phyloP scores from a whole-genome alignment of 2,888 invertebrate genomes.

The Polydrusus tereticollis region DNA sequence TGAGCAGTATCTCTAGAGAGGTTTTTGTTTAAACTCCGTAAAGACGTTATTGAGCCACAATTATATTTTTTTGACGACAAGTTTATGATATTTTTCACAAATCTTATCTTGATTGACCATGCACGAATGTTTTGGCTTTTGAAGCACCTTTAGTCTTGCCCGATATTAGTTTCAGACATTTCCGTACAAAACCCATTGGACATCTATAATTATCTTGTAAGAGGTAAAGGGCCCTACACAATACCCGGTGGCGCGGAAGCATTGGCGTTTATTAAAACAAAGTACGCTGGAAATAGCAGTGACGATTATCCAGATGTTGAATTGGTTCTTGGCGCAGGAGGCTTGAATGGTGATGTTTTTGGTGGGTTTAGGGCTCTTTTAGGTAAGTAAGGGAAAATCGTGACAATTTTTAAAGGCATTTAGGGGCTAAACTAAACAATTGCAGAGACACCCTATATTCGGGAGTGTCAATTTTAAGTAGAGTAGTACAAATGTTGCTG shows the following conservation, averaged over 20 bases:
- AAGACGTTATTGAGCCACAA: too few relatives aligned
- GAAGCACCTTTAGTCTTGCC: background rate
- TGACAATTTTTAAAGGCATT: background rate
- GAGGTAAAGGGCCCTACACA: constrained; percentile 79
- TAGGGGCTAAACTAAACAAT: too few relatives aligned
- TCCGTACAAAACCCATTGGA: constrained; percentile 69
- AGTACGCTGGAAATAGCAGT: constrained; percentile 66
- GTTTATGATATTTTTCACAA: too few relatives aligned
- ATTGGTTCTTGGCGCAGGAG: constrained; percentile 83
- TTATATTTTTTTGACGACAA: too few relatives aligned
- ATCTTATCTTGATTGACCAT: too few relatives aligned
- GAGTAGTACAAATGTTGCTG: too few relatives aligned
- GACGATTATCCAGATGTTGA: constrained; percentile 83
- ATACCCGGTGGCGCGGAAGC: constrained; percentile 83
- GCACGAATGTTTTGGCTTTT: too few relatives aligned
- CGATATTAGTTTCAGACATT: constrained; percentile 71
- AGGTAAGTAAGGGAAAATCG: constrained; percentile 64
- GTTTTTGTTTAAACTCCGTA: too few relatives aligned
- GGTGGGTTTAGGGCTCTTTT: constrained; percentile 76
- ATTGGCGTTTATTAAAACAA: constrained; percentile 80
- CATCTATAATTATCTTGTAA: constrained; percentile 74
- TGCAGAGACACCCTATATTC: too few relatives aligned
- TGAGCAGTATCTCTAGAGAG: too few relatives aligned
- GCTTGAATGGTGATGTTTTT: constrained; percentile 79
- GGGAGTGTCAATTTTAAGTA: too few relatives aligned